These are phyloP conservation scores for Xyliphius kryptos DNA, from an alignment of 2,113 vertebrate genomes.

Conservation along the genomic window DNA sequence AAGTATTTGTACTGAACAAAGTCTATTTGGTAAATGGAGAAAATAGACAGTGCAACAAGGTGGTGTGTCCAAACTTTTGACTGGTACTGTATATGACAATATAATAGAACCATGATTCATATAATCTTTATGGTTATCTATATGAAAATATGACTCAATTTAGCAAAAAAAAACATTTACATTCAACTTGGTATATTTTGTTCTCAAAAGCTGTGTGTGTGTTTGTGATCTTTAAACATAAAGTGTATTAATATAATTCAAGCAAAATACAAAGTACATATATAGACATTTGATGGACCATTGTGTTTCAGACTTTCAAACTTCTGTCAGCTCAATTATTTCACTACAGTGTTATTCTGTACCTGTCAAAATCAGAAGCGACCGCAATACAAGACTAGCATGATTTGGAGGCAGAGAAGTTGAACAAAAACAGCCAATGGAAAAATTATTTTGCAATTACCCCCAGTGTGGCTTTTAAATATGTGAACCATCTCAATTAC, in stretches of 20 bases:
- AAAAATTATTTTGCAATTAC: neutral
- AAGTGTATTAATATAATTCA: neutral
- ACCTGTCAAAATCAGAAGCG: constrained; percentile 63
- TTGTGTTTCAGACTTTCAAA: constrained; percentile 64
- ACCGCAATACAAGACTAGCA: constrained; percentile 29
- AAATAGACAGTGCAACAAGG: too few species aligned
- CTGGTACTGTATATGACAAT: too few species aligned
- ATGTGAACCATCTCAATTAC: neutral
- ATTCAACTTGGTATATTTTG: constrained; percentile 33
- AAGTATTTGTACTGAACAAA: too few species aligned
- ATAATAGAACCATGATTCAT: too few species aligned
- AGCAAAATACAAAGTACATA: too few species aligned
- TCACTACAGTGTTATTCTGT: constrained; percentile 62
- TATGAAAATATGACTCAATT: too few species aligned
- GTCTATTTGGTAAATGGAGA: too few species aligned
- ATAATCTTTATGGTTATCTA: too few species aligned
- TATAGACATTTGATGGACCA: too few species aligned
- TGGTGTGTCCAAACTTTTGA: too few species aligned
- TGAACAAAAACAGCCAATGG: neutral
- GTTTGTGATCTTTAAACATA: constrained; percentile 10
- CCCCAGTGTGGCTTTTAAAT: neutral
- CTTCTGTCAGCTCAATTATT: constrained; percentile 65
- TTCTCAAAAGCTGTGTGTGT: constrained; percentile 28
- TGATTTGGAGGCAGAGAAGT: too few species aligned
- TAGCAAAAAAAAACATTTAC: too few species aligned